phyloP scores from a whole-genome alignment of 1,140 invertebrate genomes.

The Probaryconus sp. region DNA sequence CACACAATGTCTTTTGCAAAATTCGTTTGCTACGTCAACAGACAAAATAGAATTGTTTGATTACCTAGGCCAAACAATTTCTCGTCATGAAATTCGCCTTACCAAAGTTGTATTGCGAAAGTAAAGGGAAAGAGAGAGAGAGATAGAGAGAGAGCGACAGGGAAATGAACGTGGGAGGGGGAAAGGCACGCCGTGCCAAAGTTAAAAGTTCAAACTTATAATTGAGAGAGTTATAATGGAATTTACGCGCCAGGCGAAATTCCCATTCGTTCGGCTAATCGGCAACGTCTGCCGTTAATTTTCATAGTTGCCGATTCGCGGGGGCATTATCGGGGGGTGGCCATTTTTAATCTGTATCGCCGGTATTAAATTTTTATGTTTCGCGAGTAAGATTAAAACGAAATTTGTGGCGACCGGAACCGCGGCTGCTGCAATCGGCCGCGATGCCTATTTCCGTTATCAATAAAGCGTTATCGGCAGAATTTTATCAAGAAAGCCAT shows the following conservation, averaged over 20 bases:
- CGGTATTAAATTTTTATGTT: too few relatives aligned
- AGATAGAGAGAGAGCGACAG: too few relatives aligned
- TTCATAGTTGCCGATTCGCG: background rate
- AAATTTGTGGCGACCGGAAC: constrained; percentile 16
- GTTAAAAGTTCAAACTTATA: constrained; percentile 3
- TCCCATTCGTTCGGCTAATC: constrained; percentile 5
- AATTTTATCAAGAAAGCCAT: constrained; percentile 50
- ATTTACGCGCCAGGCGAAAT: background rate
- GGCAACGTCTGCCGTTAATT: background rate
- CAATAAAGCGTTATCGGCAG: constrained; percentile 29
- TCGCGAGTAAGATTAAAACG: too few relatives aligned
- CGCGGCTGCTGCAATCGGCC: constrained; percentile 13
- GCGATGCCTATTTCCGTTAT: constrained; percentile 37
- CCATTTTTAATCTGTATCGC: too few relatives aligned
- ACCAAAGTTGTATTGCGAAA: background rate
- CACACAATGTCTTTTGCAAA: too few relatives aligned
- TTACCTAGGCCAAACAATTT: too few relatives aligned
- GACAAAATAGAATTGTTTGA: too few relatives aligned
- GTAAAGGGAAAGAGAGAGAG: too few relatives aligned
- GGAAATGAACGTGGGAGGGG: too few relatives aligned
- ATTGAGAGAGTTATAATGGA: constrained; percentile 1
- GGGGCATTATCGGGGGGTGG: too few relatives aligned
- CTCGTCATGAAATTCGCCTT: background rate
- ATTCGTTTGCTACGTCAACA: too few relatives aligned
- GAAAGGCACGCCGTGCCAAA: background rate